phyloP scores from a whole-genome alignment of 1,140 invertebrate species.

The Ceratosolen solmsi region DNA sequence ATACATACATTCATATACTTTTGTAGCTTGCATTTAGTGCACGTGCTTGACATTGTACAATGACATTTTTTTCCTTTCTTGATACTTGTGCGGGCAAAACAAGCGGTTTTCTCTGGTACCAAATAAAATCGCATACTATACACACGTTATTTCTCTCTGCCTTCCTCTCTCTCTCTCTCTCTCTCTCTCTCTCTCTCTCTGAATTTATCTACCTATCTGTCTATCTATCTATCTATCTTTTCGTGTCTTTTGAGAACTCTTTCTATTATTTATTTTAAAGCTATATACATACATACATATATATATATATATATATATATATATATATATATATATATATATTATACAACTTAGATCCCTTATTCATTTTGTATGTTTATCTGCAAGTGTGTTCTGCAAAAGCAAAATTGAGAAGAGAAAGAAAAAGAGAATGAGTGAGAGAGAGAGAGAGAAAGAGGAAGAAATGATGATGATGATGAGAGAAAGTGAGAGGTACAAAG shows the following conservation, averaged over 20 bases:
- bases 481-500: constrained; percentile 31
- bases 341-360: no score
- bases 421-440: constrained; percentile 7
- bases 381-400: no score
- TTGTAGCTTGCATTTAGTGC: neutral
- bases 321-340: no score
- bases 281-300: no score
- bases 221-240: neutral
- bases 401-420: neutral
- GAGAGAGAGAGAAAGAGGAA: neutral
- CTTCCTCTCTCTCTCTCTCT: neutral
- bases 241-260: no score
- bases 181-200: neutral
- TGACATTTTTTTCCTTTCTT: neutral
- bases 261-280: no score
- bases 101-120: neutral
- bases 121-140: neutral
- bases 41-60: neutral
- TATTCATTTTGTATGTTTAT: no score
- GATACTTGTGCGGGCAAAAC: neutral
- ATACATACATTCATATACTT: neutral
- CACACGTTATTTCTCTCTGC: neutral
- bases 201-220: neutral
- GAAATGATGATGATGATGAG: neutral
- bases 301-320: no score